These are phyloP conservation scores for Sinocyclocheilus anshuiensis DNA, from an alignment of 2,113 vertebrate genomes.

Conservation along the genomic window DNA sequence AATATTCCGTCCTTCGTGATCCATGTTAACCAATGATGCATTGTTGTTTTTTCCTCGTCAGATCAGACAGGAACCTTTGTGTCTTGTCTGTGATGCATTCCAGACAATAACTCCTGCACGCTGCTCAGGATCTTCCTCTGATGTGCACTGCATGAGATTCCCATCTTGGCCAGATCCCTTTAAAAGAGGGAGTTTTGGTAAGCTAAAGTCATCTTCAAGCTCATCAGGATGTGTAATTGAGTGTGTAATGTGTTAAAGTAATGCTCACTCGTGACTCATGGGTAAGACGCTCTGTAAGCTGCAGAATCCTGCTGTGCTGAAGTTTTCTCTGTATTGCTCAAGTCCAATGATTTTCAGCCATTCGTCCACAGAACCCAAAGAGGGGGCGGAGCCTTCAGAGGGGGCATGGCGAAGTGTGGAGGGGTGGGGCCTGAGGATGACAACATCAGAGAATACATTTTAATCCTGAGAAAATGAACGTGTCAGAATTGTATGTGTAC, in stretches of 20 bases:
- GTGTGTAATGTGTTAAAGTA: slow-evolving; percentile 25
- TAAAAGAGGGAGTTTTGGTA: slow-evolving; percentile 28
- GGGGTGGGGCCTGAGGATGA: slow-evolving; percentile 40
- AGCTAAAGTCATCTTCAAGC: not conserved
- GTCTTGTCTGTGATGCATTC: slow-evolving; percentile 96
- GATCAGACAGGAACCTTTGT: slow-evolving; percentile 97
- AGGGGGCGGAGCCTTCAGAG: slow-evolving; percentile 29
- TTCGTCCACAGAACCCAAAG: slow-evolving; percentile 47
- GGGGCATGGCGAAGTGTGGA: slow-evolving; percentile 41
- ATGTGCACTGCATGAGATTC: slow-evolving; percentile 85
- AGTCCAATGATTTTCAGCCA: slow-evolving; percentile 56
- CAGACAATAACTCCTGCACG: slow-evolving; percentile 90
- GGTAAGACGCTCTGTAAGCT: slow-evolving; percentile 42
- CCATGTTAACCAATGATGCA: slow-evolving; percentile 54
- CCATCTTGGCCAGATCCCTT: slow-evolving; percentile 92
- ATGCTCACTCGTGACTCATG: slow-evolving; percentile 55
- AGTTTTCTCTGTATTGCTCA: slow-evolving; percentile 56
- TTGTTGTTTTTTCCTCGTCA: slow-evolving; percentile 42
- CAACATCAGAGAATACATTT: not conserved
- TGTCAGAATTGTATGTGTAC: not conserved
- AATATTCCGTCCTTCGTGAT: slow-evolving; percentile 84
- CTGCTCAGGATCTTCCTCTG: slow-evolving; percentile 96
- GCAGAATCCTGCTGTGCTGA: slow-evolving; percentile 41
- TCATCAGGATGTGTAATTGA: slow-evolving; percentile 23
- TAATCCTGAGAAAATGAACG: not conserved